A percentile compares a stretch with the other conserved stretches of the same genome.
phyloP scores from a whole-genome alignment of 2,797 vertebrate genomes.

The Ptychadena robeensis region DNA sequence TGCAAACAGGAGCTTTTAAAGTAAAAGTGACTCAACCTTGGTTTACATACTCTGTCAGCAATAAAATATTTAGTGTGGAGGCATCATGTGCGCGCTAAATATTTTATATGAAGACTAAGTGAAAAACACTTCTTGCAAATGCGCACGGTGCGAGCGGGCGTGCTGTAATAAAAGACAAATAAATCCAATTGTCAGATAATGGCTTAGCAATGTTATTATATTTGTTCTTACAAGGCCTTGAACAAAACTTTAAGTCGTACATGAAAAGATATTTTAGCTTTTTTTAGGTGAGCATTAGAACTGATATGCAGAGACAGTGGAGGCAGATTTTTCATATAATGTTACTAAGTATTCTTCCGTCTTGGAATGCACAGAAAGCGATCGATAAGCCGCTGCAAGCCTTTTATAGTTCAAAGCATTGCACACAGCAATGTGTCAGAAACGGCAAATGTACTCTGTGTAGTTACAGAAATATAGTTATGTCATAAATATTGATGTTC shows the following conservation, averaged over 20 bases:
- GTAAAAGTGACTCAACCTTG: slow-evolving; percentile 50
- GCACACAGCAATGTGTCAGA: not conserved
- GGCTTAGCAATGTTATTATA: slow-evolving; percentile 45
- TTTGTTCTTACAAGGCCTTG: slow-evolving; percentile 46
- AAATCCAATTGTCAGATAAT: slow-evolving; percentile 52
- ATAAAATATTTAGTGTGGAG: slow-evolving; percentile 48
- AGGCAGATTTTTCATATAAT: not conserved
- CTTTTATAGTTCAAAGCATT: not conserved
- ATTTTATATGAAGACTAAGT: slow-evolving; percentile 55
- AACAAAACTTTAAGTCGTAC: not conserved
- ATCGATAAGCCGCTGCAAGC: not conserved
- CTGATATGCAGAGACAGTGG: not conserved
- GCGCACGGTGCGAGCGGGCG: slow-evolving; percentile 11
- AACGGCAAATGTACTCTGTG: not conserved
- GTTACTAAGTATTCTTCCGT: not conserved
- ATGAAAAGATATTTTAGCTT: slow-evolving; percentile 29
- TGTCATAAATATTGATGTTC: not conserved
- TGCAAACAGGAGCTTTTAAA: slow-evolving; percentile 18
- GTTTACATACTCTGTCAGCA: slow-evolving; percentile 47
- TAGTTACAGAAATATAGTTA: not conserved
- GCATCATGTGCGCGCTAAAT: slow-evolving; percentile 57
- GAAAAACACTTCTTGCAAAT: slow-evolving; percentile 51
- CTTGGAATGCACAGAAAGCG: not conserved
- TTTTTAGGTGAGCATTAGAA: not conserved
- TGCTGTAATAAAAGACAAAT: slow-evolving; percentile 51